Conservation (phyloP, 2,888 invertebrate genomes). For the Melangyna quadrimaculata region DNA sequence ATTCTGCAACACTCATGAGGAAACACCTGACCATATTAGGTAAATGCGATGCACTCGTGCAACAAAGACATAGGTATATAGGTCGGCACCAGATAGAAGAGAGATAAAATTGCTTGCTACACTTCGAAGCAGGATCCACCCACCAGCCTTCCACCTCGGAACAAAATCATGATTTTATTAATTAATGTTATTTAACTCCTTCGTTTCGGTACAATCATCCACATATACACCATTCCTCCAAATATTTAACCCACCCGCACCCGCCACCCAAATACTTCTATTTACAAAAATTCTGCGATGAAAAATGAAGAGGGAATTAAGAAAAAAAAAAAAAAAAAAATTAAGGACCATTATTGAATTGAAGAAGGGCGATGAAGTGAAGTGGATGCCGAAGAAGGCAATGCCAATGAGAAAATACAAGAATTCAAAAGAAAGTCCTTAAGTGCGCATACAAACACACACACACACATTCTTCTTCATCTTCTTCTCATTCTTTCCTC, state of each 20-base stretch:
- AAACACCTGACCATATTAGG: too few species aligned
- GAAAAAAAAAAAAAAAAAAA: conserved; percentile 70
- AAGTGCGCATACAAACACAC: conserved; percentile 45
- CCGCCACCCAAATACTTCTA: background rate
- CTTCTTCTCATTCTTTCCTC: background rate
- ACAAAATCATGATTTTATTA: too few species aligned
- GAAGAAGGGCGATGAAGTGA: conserved; percentile 65
- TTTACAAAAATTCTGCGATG: background rate
- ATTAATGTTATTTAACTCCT: conserved; percentile 10
- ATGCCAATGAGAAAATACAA: conserved; percentile 39
- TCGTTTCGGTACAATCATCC: background rate
- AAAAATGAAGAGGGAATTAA: conserved; percentile 48
- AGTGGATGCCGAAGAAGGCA: conserved; percentile 61
- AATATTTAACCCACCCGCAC: background rate
- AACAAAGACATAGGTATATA: too few species aligned
- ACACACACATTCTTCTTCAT: too few species aligned
- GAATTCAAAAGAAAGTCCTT: conserved; percentile 33
- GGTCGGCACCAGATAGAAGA: too few species aligned
- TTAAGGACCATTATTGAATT: conserved; percentile 70
- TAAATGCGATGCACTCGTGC: too few species aligned
- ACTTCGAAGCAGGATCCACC: too few species aligned
- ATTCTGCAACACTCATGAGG: too few species aligned
- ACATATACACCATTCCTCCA: background rate
- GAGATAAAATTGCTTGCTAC: too few species aligned
- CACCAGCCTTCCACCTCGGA: too few species aligned